Percentiles rank a stretch among this genome's conserved stretches.
phyloP scores from a whole-genome alignment of 2,888 invertebrate species.

The Neuroscelio doddi region DNA sequence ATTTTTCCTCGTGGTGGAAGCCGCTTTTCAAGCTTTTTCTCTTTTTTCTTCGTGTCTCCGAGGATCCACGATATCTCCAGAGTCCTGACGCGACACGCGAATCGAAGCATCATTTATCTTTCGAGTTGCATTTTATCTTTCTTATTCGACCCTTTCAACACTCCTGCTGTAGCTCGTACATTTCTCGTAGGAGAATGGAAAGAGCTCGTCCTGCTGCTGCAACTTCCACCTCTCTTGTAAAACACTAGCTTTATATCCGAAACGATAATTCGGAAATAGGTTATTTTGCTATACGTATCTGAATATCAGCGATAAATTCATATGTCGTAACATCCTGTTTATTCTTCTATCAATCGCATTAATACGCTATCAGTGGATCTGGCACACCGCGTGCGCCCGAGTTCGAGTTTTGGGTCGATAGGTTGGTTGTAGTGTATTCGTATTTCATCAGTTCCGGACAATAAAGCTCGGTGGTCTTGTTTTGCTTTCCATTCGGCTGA shows the following conservation, averaged over 20 bases:
- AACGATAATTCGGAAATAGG: conserved; percentile 50
- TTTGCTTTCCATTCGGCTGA: conserved; percentile 60
- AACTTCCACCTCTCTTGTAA: conserved; percentile 18
- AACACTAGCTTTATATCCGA: conserved; percentile 3
- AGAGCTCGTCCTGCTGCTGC: neutral
- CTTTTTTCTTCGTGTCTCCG: conserved; percentile 20
- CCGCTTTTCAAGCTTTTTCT: conserved; percentile 1
- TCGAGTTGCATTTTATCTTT: conserved; percentile 12
- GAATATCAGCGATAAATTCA: neutral
- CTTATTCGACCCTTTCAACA: neutral
- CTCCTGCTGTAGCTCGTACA: neutral
- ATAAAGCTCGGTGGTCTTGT: conserved; percentile 64
- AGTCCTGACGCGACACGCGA: conserved; percentile 25
- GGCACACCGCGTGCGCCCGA: conserved; percentile 39
- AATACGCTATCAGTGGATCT: conserved; percentile 7
- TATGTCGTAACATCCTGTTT: conserved; percentile 4
- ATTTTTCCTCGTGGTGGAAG: conserved; percentile 22
- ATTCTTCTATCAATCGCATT: conserved; percentile 26
- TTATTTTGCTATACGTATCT: no score
- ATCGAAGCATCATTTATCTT: conserved; percentile 46
- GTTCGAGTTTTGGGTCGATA: conserved; percentile 45
- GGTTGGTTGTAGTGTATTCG: conserved; percentile 49
- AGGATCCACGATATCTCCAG: conserved; percentile 21
- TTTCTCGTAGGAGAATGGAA: no score
- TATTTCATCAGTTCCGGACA: conserved; percentile 67